phyloP scores from a whole-genome alignment of 2,113 vertebrate genomes.

The Turdus rufiventris region DNA sequence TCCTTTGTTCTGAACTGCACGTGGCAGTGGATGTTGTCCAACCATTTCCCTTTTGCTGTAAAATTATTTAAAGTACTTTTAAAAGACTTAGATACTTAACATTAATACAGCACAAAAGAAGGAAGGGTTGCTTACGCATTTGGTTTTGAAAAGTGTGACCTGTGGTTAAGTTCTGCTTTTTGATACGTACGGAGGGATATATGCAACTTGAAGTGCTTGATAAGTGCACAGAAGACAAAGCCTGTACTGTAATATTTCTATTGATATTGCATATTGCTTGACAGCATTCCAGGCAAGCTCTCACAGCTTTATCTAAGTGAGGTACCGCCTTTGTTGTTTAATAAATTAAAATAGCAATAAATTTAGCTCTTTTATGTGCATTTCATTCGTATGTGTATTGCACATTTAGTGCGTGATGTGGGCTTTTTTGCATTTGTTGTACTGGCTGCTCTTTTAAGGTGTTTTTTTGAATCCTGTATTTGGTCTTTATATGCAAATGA shows the following conservation, averaged over 20 bases:
- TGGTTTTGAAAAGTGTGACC: background rate
- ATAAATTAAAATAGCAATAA: background rate
- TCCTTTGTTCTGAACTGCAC: background rate
- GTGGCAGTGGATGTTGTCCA: background rate
- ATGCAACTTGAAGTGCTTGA: background rate
- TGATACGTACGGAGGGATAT: background rate
- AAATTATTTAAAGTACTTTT: background rate
- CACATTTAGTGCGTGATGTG: fast-evolving
- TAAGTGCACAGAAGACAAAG: background rate
- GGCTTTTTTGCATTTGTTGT: background rate
- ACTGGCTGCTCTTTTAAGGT: background rate
- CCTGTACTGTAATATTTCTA: background rate
- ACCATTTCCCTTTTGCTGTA: background rate
- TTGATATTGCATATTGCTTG: background rate
- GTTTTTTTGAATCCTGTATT: background rate
- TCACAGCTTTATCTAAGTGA: background rate
- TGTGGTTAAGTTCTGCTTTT: background rate
- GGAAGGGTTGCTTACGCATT: background rate
- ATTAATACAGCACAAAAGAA: background rate
- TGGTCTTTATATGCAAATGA: background rate
- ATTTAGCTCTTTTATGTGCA: background rate
- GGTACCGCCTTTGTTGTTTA: background rate
- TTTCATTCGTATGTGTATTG: background rate
- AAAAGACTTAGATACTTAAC: background rate
- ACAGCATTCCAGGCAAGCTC: background rate